A percentile compares a stretch with the other conserved stretches of the same genome.
phyloP scores from a whole-genome alignment of 2,888 invertebrate species.

The Parelbella ahira region DNA sequence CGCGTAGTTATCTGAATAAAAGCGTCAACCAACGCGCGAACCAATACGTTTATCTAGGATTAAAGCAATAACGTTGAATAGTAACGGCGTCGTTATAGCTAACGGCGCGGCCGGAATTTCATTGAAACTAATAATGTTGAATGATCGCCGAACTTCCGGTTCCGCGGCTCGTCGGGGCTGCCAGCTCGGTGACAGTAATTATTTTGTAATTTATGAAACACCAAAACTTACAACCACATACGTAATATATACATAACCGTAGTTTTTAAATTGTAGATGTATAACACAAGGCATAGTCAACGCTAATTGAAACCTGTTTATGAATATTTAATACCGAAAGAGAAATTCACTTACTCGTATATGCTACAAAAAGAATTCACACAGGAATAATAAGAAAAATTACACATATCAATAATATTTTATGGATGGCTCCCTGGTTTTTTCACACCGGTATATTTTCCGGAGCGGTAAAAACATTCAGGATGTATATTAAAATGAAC shows the following conservation, averaged over 20 bases:
- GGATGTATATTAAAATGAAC: constrained; percentile 17
- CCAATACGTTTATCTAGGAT: constrained; percentile 1
- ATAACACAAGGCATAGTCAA: too few species aligned
- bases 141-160: constrained; percentile 1
- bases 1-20: too few species aligned
- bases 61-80: constrained; percentile 8
- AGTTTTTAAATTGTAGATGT: too few species aligned
- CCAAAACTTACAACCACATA: too few species aligned
- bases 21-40: too few species aligned
- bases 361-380: too few species aligned
- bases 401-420: constrained; percentile 15
- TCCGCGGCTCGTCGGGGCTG: neutral
- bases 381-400: constrained; percentile 16
- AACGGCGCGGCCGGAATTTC: constrained; percentile 4
- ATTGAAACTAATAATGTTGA: constrained; percentile 4
- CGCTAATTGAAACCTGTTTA: too few species aligned
- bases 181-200: too few species aligned
- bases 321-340: too few species aligned
- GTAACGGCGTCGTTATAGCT: constrained; percentile 7
- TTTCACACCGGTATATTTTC: constrained; percentile 8
- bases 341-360: too few species aligned
- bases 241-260: too few species aligned
- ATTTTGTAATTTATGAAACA: too few species aligned
- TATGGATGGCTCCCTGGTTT: constrained; percentile 7
- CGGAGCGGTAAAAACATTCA: constrained; percentile 13